These are phyloP conservation scores for Yponomeuta cagnagella DNA, from an alignment of 2,888 invertebrate species.

Conservation along the genomic window DNA sequence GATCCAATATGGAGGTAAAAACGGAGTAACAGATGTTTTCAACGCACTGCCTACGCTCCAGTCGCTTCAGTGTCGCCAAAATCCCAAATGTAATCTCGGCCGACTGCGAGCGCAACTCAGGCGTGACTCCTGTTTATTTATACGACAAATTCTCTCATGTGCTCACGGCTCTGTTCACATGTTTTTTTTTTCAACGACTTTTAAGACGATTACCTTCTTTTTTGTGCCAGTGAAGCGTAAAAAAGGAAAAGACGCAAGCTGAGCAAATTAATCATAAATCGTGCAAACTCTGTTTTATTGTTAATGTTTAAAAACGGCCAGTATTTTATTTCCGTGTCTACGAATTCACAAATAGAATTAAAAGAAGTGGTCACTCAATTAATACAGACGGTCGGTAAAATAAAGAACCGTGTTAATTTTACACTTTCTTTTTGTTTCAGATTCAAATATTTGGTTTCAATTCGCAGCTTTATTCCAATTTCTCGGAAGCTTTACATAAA, in stretches of 20 bases:
- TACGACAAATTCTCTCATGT: slow-evolving; percentile 69
- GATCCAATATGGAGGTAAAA: slow-evolving; percentile 37
- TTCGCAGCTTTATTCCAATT: slow-evolving; percentile 96
- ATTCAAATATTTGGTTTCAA: slow-evolving; percentile 99
- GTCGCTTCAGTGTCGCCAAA: slow-evolving; percentile 40
- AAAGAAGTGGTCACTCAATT: slow-evolving; percentile 1
- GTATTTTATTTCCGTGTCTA: slow-evolving; percentile 2
- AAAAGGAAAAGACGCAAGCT: background rate
- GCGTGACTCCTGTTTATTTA: slow-evolving; percentile 69
- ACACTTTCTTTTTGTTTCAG: slow-evolving; percentile 77
- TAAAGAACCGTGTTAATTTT: slow-evolving; percentile 8
- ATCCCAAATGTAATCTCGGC: slow-evolving; percentile 69
- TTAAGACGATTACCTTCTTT: slow-evolving; percentile 18
- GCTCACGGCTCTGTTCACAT: slow-evolving; percentile 42
- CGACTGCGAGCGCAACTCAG: slow-evolving; percentile 60
- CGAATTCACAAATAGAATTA: slow-evolving; percentile 10
- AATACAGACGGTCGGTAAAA: background rate
- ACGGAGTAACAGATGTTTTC: slow-evolving; percentile 69
- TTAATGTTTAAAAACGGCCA: background rate
- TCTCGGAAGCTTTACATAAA: slow-evolving; percentile 94
- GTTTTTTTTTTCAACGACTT: slow-evolving; percentile 24
- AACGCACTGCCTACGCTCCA: slow-evolving; percentile 41
- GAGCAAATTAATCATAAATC: background rate
- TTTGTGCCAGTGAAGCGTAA: background rate
- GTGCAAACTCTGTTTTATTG: background rate